Evolutionary conservation across 2,113 vertebrate species (phyloP).

Genomic region (Menura novaehollandiae): DNA sequence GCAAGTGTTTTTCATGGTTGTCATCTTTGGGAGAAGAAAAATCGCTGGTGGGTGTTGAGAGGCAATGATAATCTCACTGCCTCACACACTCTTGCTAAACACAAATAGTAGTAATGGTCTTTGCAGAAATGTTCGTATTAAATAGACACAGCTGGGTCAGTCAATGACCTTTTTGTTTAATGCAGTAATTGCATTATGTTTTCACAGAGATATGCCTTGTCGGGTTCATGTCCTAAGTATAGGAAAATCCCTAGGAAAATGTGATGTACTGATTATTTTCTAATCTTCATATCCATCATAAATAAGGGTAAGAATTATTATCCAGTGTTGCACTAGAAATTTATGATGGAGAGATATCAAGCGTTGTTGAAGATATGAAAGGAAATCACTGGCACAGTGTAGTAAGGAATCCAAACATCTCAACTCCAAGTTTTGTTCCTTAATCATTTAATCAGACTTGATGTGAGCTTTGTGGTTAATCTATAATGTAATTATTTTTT

Average conservation of each 20-base stretch:
- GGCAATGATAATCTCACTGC: background rate
- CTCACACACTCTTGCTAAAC: background rate
- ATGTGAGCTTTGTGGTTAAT: background rate
- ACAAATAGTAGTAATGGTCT: background rate
- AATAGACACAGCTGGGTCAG: background rate
- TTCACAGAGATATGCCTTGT: background rate
- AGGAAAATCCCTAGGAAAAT: background rate
- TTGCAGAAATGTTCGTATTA: constrained; percentile 6
- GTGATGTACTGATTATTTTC: background rate
- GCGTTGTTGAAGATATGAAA: background rate
- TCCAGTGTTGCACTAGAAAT: background rate
- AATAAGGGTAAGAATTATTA: background rate
- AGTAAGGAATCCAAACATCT: background rate
- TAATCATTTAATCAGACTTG: background rate
- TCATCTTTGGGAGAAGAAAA: background rate
- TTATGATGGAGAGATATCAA: background rate
- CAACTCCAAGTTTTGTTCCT: background rate
- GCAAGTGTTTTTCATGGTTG: background rate
- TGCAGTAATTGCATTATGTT: background rate
- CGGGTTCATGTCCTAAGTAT: background rate
- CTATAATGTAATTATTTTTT: background rate
- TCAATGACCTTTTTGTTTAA: constrained; percentile 15
- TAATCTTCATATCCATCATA: background rate
- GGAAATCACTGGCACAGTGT: background rate
- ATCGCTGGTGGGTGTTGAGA: background rate